Evolutionary conservation across 1,140 invertebrate species (phyloP), one percentile per base, ranked within the genome.

Genomic region (Oppia nitens): DNA sequence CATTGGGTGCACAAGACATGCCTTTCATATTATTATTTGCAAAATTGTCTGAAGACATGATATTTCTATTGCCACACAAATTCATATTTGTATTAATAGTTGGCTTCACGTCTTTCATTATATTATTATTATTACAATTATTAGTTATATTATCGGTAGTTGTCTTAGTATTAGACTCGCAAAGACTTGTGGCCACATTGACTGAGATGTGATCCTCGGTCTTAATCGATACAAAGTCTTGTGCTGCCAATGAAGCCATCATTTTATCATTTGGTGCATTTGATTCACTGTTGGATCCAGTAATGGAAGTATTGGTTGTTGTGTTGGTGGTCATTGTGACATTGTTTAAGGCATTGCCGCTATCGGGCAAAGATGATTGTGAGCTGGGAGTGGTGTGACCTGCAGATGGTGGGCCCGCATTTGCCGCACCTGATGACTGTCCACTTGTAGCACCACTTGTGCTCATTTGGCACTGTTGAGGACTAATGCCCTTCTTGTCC

Each of bases 201-300:
- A 40, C 32, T 17, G 6, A 6, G 6, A 9, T 40, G 6, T 40
- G 32, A 17, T 40, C 32, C 32, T 40, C 32, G 17, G 6, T 40
- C 17, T 40, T 40, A 40, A 40, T 40, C 17, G 17, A 9, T 17
- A 40, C 32, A 40, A 40, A 40, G 32, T 40, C 32, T 40, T 40
- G 32, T 40, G 6, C 45, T 20, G 48, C 56, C 11, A 47, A 49
- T 2, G n/a, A 32, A 51, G 20, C 49, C 49, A 17, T 24, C 49
- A 51, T 25, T 25, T 51, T 51, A 24, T 23, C 20, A 23, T 20
- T 48, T 11, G 56, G 56, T 9, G 56, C 50, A 52, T 48, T 57
- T 23, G 56, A 47, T 49, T 45, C 56, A 57, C 56, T 56, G 28
- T 27, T 57, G 6, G 21, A 45, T n/a, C 27, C 27, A 40, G 12